These are phyloP conservation scores for Spea bombifrons DNA, from an alignment of 2,113 vertebrate species.

Conservation along the genomic window DNA sequence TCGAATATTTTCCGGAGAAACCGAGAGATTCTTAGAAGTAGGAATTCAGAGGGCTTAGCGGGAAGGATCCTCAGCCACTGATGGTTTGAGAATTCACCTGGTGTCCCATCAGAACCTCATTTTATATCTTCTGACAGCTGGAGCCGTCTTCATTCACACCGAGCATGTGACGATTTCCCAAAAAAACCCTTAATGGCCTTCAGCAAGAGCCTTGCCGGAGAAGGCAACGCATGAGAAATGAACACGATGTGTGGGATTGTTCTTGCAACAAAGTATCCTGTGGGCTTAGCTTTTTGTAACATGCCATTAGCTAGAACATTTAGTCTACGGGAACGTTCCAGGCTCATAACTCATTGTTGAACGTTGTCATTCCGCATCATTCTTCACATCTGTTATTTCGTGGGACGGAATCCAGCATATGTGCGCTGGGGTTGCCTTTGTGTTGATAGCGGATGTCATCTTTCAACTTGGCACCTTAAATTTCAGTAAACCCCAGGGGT, in stretches of 20 bases:
- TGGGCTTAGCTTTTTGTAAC: background rate
- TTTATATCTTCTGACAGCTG: background rate
- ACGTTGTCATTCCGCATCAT: background rate
- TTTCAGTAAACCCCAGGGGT: no score
- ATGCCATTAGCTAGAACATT: background rate
- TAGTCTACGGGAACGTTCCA: background rate
- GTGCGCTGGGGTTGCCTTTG: background rate
- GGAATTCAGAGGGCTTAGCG: no score
- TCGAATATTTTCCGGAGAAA: no score
- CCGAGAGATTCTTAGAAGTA: no score
- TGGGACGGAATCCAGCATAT: background rate
- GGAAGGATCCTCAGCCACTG: background rate
- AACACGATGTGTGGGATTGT: constrained; percentile 4
- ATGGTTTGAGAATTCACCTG: background rate
- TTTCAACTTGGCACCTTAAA: no score
- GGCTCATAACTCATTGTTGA: constrained; percentile 15
- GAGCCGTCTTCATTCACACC: no score
- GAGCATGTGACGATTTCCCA: background rate
- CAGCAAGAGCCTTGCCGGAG: background rate
- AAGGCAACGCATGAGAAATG: background rate
- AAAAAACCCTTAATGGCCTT: background rate
- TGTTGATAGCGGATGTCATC: no score
- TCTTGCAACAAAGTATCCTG: background rate
- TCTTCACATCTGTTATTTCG: background rate
- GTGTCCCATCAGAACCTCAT: background rate